These are phyloP conservation scores for Ia io DNA, from an alignment of 2,113 vertebrate genomes.

Conservation along the genomic window DNA sequence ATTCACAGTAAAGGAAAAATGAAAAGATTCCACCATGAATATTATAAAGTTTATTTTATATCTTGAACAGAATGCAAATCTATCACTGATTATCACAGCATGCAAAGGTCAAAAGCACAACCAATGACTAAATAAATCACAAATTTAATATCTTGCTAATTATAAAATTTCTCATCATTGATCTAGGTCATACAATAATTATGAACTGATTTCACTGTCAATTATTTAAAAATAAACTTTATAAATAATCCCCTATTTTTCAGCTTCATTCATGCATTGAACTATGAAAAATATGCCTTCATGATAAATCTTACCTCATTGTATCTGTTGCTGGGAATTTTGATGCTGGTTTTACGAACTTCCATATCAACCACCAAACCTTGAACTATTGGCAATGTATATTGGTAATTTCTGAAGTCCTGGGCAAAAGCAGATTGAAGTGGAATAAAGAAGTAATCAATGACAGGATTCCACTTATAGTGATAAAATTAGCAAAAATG, in stretches of 20 bases:
- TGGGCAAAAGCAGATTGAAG: constrained; percentile 75
- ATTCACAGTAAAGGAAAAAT: not conserved
- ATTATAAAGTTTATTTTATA: constrained; percentile 37
- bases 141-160: not conserved
- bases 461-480: not conserved
- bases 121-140: not conserved
- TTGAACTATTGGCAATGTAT: constrained; percentile 94
- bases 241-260: constrained; percentile 28
- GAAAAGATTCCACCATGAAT: not conserved
- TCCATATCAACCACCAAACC: constrained; percentile 98
- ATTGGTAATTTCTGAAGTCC: constrained; percentile 99
- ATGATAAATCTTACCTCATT: constrained; percentile 89
- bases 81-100: not conserved
- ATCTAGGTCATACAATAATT: constrained; percentile 22
- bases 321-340: constrained; percentile 98
- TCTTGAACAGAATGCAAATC: constrained; percentile 45
- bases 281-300: constrained; percentile 7
- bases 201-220: constrained; percentile 1
- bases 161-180: not conserved
- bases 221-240: constrained; percentile 45
- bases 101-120: constrained; percentile 7
- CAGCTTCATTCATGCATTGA: not conserved
- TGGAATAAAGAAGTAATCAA: constrained; percentile 28
- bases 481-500: constrained; percentile 2
- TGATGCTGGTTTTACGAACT: constrained; percentile 97